Evolutionary conservation across 2,113 vertebrate genomes (phyloP).

Genomic region (Corythoichthys intestinalis): DNA sequence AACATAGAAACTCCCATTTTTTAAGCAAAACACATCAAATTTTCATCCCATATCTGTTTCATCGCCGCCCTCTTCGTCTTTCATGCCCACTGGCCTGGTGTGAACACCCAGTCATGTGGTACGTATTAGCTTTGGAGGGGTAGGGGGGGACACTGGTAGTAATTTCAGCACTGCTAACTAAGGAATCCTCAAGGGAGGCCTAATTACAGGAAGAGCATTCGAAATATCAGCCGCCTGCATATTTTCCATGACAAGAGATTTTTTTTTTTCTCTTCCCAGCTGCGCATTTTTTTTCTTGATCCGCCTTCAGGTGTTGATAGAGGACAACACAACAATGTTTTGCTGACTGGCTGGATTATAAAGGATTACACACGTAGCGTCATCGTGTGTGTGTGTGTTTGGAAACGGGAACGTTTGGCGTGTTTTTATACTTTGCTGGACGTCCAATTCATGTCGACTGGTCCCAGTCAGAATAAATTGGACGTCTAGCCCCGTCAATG

Average conservation of each 20-base stretch:
- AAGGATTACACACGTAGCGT: neutral
- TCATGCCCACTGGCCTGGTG: slow-evolving; percentile 61
- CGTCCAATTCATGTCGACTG: too few species aligned
- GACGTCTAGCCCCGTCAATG: too few species aligned
- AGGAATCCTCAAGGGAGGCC: slow-evolving; percentile 96
- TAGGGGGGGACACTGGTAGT: slow-evolving; percentile 83
- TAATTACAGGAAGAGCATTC: slow-evolving; percentile 99
- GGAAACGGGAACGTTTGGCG: too few species aligned
- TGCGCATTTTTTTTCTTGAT: slow-evolving; percentile 46
- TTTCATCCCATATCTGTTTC: slow-evolving; percentile 37
- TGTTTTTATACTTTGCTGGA: too few species aligned
- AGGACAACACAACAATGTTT: slow-evolving; percentile 18
- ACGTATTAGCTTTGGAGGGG: slow-evolving; percentile 77
- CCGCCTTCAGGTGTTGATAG: slow-evolving; percentile 45
- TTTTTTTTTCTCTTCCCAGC: slow-evolving; percentile 71
- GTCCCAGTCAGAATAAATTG: too few species aligned
- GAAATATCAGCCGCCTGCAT: slow-evolving; percentile 94
- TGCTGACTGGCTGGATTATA: slow-evolving; percentile 5
- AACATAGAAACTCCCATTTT: neutral
- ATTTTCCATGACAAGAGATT: slow-evolving; percentile 90
- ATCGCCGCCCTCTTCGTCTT: slow-evolving; percentile 1
- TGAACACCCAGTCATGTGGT: slow-evolving; percentile 88
- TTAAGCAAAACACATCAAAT: slow-evolving; percentile 17
- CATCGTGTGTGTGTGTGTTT: neutral
- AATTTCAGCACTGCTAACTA: slow-evolving; percentile 98